Evolutionary conservation across 2,797 vertebrate species (phyloP), one percentile per base, ranked within the genome.

Genomic region (Intellagama lesueurii): DNA sequence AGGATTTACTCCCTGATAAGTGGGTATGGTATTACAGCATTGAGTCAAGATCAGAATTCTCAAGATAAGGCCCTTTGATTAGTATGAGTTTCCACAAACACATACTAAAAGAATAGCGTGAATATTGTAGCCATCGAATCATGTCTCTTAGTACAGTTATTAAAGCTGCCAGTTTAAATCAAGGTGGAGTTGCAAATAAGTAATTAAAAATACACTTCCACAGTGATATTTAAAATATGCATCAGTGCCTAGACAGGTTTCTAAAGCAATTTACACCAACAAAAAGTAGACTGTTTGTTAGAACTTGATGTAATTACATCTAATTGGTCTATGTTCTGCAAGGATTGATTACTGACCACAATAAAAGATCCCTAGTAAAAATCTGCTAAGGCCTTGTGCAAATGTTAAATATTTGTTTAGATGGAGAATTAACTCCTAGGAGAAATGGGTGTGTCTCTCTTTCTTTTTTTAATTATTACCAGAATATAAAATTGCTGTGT

Each of bases 241-340:
- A 90, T 95, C 90, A 40, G 87, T 94, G 89, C 94, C 94, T 96
- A 94, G 93, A 94, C 93, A 95, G 94, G 94, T 91, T 94, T 94
- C 94, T 49, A 92, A 90, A 95, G 93, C 94, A 96, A 95, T 96
- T 97, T 96, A 95, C 91, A 95, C 93, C 92, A 96, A 83, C 93
- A 95, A 88, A 94, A 94, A 94, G 94, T 93, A 94, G 89, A 88
- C 35, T 94, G 91, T 95, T 96, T 93, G 86, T 95, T 94, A 95
- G 95, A 90, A 92, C 92, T 85, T 94, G 91, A 94, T 96, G 92
- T 93, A 89, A 90, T 95, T 94, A 96, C 94, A 95, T 87, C 91
- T 95, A 96, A 95, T 95, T 94, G 85, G 89, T 91, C 93, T 95
- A 85, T 83, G 95, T 96, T 96, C 94, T 96, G 64, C 47, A 56